Conservation (phyloP, 1,140 invertebrate species). For the Drosophila punjabiensis region DNA sequence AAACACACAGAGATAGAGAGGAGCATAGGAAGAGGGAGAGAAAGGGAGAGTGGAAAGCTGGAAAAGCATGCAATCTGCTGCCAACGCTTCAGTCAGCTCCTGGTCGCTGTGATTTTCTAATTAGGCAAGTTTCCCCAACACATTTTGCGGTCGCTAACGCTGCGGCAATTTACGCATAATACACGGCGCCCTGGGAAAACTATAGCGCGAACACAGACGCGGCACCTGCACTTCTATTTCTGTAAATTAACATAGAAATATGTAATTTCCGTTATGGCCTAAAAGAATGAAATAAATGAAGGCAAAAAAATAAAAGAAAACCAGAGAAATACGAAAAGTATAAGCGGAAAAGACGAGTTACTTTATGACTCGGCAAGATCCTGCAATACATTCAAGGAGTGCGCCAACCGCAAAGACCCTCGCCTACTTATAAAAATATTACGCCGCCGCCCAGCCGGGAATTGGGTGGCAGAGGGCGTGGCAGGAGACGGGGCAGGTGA, state of each 20-base stretch:
- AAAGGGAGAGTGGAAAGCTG: conserved; percentile 5
- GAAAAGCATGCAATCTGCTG: conserved; percentile 43
- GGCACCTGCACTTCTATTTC: conserved; percentile 48
- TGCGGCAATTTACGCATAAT: conserved; percentile 71
- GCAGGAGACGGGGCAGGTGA: conserved; percentile 3
- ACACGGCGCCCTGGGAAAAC: conserved; percentile 19
- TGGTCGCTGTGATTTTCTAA: conserved; percentile 77
- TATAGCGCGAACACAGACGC: background rate
- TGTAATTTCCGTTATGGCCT: conserved; percentile 68
- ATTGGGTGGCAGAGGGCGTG: conserved; percentile 15
- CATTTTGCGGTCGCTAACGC: conserved; percentile 65
- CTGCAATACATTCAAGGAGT: conserved; percentile 50
- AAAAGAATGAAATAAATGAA: conserved; percentile 16
- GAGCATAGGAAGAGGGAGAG: no score
- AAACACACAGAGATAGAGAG: no score
- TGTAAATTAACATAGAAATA: conserved; percentile 78
- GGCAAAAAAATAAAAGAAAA: conserved; percentile 1
- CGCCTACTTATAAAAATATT: conserved; percentile 72
- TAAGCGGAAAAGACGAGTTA: conserved; percentile 65
- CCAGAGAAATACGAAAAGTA: conserved; percentile 30
- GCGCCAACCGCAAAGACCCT: conserved; percentile 51
- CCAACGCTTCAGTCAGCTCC: conserved; percentile 33
- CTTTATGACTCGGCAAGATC: conserved; percentile 71
- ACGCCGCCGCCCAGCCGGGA: conserved; percentile 22
- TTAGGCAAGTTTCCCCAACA: conserved; percentile 63